phyloP scores from a whole-genome alignment of 2,888 invertebrate species.

The Heteromurus nitidus region DNA sequence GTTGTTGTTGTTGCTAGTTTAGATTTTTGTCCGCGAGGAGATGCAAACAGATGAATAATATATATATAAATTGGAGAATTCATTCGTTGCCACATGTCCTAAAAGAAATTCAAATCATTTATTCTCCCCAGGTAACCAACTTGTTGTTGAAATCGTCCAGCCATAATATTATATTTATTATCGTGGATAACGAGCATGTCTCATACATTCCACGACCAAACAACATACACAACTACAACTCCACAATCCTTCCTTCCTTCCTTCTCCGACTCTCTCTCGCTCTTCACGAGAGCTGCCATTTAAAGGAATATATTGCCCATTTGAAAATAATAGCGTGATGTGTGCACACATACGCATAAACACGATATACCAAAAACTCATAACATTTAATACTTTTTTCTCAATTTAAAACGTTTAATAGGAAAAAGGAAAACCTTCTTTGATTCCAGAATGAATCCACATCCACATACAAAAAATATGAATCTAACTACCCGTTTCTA shows the following conservation, averaged over 20 bases:
- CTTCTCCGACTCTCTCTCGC: background rate
- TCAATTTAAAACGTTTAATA: too few relatives aligned
- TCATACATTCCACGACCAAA: background rate
- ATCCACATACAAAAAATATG: too few relatives aligned
- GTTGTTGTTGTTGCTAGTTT: too few relatives aligned
- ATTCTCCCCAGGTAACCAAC: slow-evolving; percentile 48
- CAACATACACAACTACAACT: background rate
- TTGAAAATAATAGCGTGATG: slow-evolving; percentile 29
- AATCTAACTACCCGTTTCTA: too few relatives aligned
- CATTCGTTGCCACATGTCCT: background rate
- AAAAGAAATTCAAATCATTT: slow-evolving; percentile 33
- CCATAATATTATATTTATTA: slow-evolving; percentile 44
- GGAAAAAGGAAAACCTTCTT: too few relatives aligned
- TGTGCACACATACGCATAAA: too few relatives aligned
- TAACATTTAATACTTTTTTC: too few relatives aligned
- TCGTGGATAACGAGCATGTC: slow-evolving; percentile 16
- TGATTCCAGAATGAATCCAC: too few relatives aligned
- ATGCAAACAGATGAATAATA: background rate
- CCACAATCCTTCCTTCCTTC: background rate
- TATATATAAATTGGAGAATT: background rate
- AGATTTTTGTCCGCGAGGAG: too few relatives aligned
- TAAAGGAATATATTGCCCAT: slow-evolving; percentile 47
- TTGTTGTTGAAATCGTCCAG: slow-evolving; percentile 47
- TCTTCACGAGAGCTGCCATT: slow-evolving; percentile 23
- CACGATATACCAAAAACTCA: too few relatives aligned